Percentiles rank a stretch among this genome's conserved stretches.
phyloP scores from a whole-genome alignment of 1,140 invertebrate species.

The Drosophila santomea region DNA sequence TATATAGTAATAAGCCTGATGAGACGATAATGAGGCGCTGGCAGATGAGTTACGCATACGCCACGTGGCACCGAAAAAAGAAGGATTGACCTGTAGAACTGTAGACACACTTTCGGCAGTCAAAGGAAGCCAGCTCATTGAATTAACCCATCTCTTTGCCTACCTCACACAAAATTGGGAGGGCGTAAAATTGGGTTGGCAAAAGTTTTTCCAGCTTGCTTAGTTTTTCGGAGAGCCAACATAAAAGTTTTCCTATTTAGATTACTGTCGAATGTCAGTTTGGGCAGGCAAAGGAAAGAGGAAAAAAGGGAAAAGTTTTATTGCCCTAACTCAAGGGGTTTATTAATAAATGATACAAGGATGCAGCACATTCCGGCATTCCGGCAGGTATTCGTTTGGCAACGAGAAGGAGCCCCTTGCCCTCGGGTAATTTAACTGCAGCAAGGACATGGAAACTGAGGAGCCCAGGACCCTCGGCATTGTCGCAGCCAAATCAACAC shows the following conservation, averaged over 20 bases:
- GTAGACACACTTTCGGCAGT: constrained; percentile 25
- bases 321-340: constrained; percentile 20
- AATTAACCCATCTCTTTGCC: constrained; percentile 53
- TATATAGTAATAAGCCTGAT: constrained; percentile 64
- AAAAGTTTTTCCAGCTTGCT: constrained; percentile 40
- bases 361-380: constrained; percentile 21
- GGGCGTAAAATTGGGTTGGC: constrained; percentile 14
- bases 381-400: constrained; percentile 5
- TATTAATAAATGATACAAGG: constrained; percentile 62
- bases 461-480: not conserved
- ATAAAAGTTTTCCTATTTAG: constrained; percentile 59
- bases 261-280: constrained; percentile 39
- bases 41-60: constrained; percentile 51
- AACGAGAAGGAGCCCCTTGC: not conserved
- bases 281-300: not conserved
- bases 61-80: constrained; percentile 23
- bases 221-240: constrained; percentile 29
- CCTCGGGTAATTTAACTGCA: constrained; percentile 24
- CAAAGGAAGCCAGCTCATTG: constrained; percentile 39
- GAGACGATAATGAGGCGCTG: constrained; percentile 30
- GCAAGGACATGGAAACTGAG: not conserved
- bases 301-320: constrained; percentile 41
- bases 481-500: constrained; percentile 46
- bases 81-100: constrained; percentile 34
- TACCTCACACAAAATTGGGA: constrained; percentile 2